A percentile compares a stretch with the other conserved stretches of the same genome.
phyloP scores from a whole-genome alignment of 2,113 vertebrate genomes.

The Burhinus bistriatus region DNA sequence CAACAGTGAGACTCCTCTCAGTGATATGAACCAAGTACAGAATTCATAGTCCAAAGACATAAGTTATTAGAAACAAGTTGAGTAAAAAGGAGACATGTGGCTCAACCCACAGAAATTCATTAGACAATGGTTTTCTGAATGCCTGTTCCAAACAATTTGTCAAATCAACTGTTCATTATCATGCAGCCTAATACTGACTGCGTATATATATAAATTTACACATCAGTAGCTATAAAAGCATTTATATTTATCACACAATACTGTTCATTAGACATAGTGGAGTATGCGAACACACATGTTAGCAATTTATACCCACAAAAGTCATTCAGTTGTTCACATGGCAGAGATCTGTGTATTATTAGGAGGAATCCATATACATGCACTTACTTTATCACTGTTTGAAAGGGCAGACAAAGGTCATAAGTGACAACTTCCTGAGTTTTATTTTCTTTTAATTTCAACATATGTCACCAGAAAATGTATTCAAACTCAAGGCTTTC shows the following conservation, averaged over 20 bases:
- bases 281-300: conserved; percentile 20
- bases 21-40: not conserved
- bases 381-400: conserved; percentile 39
- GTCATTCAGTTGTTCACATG: not conserved
- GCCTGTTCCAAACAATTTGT: conserved; percentile 51
- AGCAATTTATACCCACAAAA: conserved; percentile 2
- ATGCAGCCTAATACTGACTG: conserved; percentile 5
- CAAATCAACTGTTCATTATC: conserved; percentile 40
- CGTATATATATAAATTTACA: conserved; percentile 18
- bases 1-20: not conserved
- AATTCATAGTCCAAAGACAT: not conserved
- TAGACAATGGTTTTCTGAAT: conserved; percentile 10
- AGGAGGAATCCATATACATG: conserved; percentile 7
- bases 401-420: conserved; percentile 32
- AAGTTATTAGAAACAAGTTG: conserved; percentile 35
- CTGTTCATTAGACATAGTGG: not conserved
- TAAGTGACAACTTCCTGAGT: conserved; percentile 22
- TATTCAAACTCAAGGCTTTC: not conserved
- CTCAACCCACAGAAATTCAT: conserved; percentile 44
- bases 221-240: conserved; percentile 37
- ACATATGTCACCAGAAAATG: not conserved
- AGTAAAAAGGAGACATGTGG: conserved; percentile 16
- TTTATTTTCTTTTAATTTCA: conserved; percentile 33
- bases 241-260: conserved; percentile 24
- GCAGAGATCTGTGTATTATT: not conserved